Base-by-base conservation (phyloP, 1,140 invertebrate species). In the Halictus rubicundus region DNA sequence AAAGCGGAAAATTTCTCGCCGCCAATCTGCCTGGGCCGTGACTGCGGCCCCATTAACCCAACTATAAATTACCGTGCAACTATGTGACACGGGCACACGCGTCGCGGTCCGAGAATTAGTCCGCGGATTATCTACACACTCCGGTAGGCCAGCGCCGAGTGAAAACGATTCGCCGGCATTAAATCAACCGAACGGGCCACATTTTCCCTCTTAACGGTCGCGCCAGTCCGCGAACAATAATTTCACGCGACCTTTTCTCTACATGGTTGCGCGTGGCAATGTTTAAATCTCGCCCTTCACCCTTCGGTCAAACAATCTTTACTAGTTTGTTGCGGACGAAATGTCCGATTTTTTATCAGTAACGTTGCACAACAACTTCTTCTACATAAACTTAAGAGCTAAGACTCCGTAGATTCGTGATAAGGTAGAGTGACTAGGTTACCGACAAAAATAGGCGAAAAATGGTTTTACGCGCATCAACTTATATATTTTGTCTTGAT, bases 31-130 rank as follows among this genome's bases (percentile, higher is more conserved):
- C 42, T 9, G 42, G 10, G 42, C 14, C 10, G 42, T 46, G 42
- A 46, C 42, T 46, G 42, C 42, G 10, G 42, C 42, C 42, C 21
- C 61, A 39, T 64, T 64, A 64, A n/a, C 19, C 27, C 6, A 4
- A 21, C 37, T 42, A 65, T 42, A 65, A 65, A 65, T 42, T 65
- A 65, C 37, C 8, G 16, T 64, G 61, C 61, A 64, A 64, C 32
- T 39, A 64, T 64, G 61, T 21, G 21, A 64, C 19, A 64, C 25
- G 14, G 32, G 61, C 61, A 64, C 61, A 39, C 32, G 6, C 32
- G 16, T 64, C 32, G 61, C 16, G 61, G 61, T 39, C 27, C 63
- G 63, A 65, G 21, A 65, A 42, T 65, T 42, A 37, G 37, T 65
- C 63, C 21, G 39, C 63, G 39, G 21, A 65, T 42, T 14, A 42